Base-by-base conservation (phyloP, 2,888 invertebrate genomes). In the Choreutis nemorana region DNA sequence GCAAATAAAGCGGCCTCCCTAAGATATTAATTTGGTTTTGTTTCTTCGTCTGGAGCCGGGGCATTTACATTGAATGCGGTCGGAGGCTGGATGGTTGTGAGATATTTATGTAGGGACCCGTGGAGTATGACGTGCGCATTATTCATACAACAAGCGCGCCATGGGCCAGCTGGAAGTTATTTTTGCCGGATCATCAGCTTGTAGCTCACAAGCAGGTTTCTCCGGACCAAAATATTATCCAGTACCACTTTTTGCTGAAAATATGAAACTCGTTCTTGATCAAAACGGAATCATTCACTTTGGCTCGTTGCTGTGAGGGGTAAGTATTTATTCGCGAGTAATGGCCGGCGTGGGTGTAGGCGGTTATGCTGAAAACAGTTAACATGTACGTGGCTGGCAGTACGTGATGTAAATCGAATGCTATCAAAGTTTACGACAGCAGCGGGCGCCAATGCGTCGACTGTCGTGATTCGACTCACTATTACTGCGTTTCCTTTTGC, bases 1-100 rank as follows among this genome's bases (percentile, higher is more conserved):
- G 65, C 66, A 71, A 68, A 68, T 68, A 71, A 68, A 63, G 61
- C 65, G 62, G 68, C 60, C 61, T 60, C 61, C 59, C 64, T 72
- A 63, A 61, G 62, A 78, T 75, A 77, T 77, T 77, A 77, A 78
- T 77, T 77, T 78, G 41, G 67, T 77, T 77, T 77, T 77, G 77
- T 77, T 77, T 77, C 62, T 62, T 55, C 68, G 73, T 77, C 72
- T 73, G 72, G 63, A 61, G 64, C 57, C 63, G 56, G 44, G 45
- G 63, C 68, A 78, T 78, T 78, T 73, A 77, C 77, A 78, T 78
- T 78, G 71, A 78, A 77, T 77, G 71, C 67, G 65, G 61, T 65
- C 58, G 68, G 70, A 66, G 72, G 71, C 72, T 64, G 67, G 63
- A 55, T 57, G 64, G 57, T 68, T 58, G 57, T 61, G 50, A 55